Conservation (phyloP, 1,140 invertebrate genomes). For the Panonychus citri region DNA sequence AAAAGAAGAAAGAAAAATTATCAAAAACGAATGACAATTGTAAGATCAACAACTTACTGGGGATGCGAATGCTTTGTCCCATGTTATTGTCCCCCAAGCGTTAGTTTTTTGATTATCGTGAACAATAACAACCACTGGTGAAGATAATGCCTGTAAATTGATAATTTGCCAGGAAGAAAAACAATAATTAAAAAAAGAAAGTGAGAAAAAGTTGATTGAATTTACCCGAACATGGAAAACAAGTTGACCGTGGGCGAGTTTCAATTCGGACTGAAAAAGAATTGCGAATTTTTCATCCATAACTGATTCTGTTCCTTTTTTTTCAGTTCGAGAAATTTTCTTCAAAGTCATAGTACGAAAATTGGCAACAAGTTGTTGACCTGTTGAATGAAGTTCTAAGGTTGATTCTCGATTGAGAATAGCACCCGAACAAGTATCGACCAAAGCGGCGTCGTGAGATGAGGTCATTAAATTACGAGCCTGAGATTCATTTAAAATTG, state of each 20-base stretch:
- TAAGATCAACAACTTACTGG: too few relatives aligned
- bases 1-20: too few relatives aligned
- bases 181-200: too few relatives aligned
- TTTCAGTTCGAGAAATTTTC: slow-evolving; percentile 72
- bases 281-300: slow-evolving; percentile 95
- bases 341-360: slow-evolving; percentile 59
- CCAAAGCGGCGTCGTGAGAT: slow-evolving; percentile 38
- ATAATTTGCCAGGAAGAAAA: too few relatives aligned
- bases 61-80: slow-evolving; percentile 92
- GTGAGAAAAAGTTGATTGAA: neutral
- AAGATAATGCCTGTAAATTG: slow-evolving; percentile 55
- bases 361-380: slow-evolving; percentile 40
- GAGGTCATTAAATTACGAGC: slow-evolving; percentile 49
- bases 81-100: slow-evolving; percentile 86
- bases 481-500: slow-evolving; percentile 46
- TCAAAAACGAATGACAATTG: too few relatives aligned
- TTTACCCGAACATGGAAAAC: slow-evolving; percentile 48
- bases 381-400: slow-evolving; percentile 76
- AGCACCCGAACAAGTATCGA: slow-evolving; percentile 54
- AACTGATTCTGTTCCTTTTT: slow-evolving; percentile 38
- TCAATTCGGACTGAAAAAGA: slow-evolving; percentile 75
- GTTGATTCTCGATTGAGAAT: slow-evolving; percentile 79
- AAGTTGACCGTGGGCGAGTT: slow-evolving; percentile 64
- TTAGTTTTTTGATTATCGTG: slow-evolving; percentile 94
- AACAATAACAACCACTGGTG: slow-evolving; percentile 91